These are phyloP conservation scores for Drosophila paramelanica DNA, from an alignment of 2,888 invertebrate species.

Conservation along the genomic window DNA sequence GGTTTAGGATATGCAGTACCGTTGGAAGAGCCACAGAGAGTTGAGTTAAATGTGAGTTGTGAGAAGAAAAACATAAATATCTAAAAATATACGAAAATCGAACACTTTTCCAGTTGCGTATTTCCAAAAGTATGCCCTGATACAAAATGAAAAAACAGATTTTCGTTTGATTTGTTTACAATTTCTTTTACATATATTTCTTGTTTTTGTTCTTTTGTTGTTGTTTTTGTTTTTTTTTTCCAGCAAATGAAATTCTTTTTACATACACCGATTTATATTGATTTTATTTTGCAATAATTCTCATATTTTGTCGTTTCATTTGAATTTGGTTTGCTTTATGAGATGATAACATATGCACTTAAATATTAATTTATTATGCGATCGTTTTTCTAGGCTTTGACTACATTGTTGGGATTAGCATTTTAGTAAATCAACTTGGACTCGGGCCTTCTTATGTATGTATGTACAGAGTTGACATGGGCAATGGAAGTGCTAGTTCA, in stretches of 20 bases:
- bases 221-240: conserved; percentile 16
- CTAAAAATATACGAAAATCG: no score
- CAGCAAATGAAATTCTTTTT: conserved; percentile 68
- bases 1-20: no score
- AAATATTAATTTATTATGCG: conserved; percentile 40
- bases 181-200: conserved; percentile 36
- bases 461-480: conserved; percentile 42
- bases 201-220: conserved; percentile 19
- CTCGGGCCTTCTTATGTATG: conserved; percentile 15
- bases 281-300: not conserved
- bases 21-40: no score
- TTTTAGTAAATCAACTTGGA: conserved; percentile 38
- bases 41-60: no score
- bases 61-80: no score
- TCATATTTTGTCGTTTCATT: not conserved
- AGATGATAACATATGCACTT: conserved; percentile 61
- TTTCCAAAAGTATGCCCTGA: no score
- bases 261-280: conserved; percentile 38
- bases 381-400: conserved; percentile 41
- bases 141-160: conserved; percentile 21
- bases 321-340: conserved; percentile 38
- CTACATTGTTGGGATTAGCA: conserved; percentile 14
- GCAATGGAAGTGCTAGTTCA: conserved; percentile 32
- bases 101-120: no score
- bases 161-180: conserved; percentile 53